Conservation (phyloP, 2,113 vertebrate species). For the Alethe diademata region DNA sequence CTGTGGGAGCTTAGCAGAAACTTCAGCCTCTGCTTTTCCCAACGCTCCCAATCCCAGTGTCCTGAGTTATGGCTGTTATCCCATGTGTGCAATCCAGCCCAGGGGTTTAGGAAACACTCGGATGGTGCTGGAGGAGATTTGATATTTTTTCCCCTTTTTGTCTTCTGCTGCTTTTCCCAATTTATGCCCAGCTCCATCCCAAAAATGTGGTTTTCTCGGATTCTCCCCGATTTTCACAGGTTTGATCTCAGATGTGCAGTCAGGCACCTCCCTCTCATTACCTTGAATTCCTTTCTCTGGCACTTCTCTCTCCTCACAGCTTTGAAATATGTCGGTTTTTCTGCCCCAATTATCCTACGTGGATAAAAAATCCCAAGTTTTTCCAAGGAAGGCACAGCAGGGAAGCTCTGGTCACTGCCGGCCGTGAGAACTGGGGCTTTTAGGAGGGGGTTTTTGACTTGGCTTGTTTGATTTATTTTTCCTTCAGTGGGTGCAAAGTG, state of each 20-base stretch:
- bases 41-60: not conserved
- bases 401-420: not conserved
- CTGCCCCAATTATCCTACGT: accelerated
- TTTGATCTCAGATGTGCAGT: not conserved
- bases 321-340: not conserved
- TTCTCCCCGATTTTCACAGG: not conserved
- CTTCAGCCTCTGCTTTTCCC: not conserved
- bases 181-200: not conserved
- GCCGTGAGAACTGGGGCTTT: not conserved
- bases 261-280: not conserved
- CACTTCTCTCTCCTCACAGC: not conserved
- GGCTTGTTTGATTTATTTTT: not conserved
- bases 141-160: not conserved
- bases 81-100: accelerated
- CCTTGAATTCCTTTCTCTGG: not conserved
- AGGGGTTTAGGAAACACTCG: not conserved
- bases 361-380: not conserved
- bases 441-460: not conserved
- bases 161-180: not conserved
- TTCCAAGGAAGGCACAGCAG: not conserved
- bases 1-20: not conserved
- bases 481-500: not conserved
- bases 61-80: not conserved
- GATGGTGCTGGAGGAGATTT: not conserved
- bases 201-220: accelerated